Base-by-base conservation (phyloP, 2,888 invertebrate genomes). In the Julus scanicus region DNA sequence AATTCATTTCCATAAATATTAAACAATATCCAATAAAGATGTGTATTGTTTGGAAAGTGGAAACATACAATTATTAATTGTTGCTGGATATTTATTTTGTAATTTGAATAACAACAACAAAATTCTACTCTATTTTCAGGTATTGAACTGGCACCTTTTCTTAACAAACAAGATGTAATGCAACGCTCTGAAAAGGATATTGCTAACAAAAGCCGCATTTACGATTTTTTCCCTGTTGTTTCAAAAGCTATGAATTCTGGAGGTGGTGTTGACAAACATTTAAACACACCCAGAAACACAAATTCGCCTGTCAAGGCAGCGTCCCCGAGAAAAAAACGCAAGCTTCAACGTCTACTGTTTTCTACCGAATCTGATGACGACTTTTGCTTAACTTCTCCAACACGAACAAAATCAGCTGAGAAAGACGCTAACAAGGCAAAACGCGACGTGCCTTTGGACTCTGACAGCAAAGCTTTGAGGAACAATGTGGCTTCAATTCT, bases 61-160 rank as follows among this genome's bases (percentile, higher is more conserved):
- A n/a, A n/a, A n/a, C n/a, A n/a, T n/a, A n/a, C n/a, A n/a, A n/a
- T n/a, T n/a, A n/a, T n/a, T n/a, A n/a, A n/a, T n/a, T n/a, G n/a
- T n/a, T n/a, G n/a, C n/a, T n/a, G n/a, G n/a, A n/a, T n/a, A n/a
- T n/a, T n/a, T n/a, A n/a, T n/a, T n/a, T n/a, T n/a, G n/a, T n/a
- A n/a, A n/a, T n/a, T n/a, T n/a, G n/a, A n/a, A n/a, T n/a, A n/a
- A n/a, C n/a, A n/a, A n/a, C n/a, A n/a, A n/a, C n/a, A n/a, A n/a
- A n/a, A n/a, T n/a, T n/a, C n/a, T n/a, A 84, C n/a, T 4, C n/a
- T 53, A 17, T 17, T 86, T 86, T 44, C 29, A 86, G 86, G 53
- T 86, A 29, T 57, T 86, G 86, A 86, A n/a, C 9, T 86, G 57
- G 86, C 86, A 13, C 86, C 86, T 20, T 86, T 49, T 29, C 39